Evolutionary conservation across 2,113 vertebrate genomes (phyloP).

Genomic region (Odocoileus virginianus): DNA sequence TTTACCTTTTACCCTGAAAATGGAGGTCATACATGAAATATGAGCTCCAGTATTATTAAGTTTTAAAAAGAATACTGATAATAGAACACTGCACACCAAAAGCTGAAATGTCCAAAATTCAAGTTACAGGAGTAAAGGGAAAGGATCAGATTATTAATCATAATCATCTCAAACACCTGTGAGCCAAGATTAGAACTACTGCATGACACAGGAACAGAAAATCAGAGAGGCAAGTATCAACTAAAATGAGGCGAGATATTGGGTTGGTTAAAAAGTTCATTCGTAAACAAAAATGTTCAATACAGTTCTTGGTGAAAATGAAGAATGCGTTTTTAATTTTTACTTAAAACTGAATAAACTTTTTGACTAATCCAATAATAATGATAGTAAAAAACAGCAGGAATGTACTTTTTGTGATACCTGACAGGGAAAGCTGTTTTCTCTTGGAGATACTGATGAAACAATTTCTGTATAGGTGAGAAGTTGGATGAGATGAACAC

Average conservation of each 20-base stretch:
- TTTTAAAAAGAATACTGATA: background rate
- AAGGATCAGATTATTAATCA: background rate
- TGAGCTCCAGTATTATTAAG: background rate
- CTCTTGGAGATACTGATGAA: background rate
- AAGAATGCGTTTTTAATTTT: background rate
- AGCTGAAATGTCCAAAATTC: background rate
- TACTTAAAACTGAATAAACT: background rate
- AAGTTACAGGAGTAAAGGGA: background rate
- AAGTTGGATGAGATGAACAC: background rate
- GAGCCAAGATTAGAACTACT: background rate
- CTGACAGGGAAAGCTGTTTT: rapidly evolving
- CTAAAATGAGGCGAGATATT: rapidly evolving
- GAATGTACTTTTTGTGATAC: background rate
- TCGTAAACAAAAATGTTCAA: background rate
- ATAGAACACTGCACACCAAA: background rate
- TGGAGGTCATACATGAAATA: background rate
- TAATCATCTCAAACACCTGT: background rate
- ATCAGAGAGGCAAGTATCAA: background rate
- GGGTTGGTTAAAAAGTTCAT: background rate
- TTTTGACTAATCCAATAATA: background rate
- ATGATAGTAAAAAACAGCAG: background rate
- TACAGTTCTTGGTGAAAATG: background rate
- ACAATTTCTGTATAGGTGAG: background rate
- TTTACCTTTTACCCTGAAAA: background rate
- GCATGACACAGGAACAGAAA: background rate